These are phyloP conservation scores for Cecidostiba fungosa DNA, from an alignment of 2,888 invertebrate species.

Conservation along the genomic window DNA sequence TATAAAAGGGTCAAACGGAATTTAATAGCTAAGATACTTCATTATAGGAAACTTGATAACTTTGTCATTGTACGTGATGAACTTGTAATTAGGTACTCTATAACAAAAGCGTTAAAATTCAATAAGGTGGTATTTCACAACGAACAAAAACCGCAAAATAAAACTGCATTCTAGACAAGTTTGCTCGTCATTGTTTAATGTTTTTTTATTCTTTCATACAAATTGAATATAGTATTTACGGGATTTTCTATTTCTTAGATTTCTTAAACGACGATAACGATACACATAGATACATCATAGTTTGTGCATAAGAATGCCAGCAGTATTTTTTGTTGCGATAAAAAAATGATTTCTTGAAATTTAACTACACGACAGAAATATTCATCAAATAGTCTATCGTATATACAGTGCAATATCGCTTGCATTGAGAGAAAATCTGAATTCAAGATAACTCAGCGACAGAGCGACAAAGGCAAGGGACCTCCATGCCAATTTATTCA, in stretches of 20 bases:
- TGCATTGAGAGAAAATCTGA: slow-evolving; percentile 27
- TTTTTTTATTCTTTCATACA: too few relatives aligned
- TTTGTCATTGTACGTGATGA: neutral
- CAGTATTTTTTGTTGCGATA: neutral
- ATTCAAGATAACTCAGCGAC: slow-evolving; percentile 18
- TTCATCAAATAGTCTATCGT: neutral
- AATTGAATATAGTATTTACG: too few relatives aligned
- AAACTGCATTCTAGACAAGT: neutral
- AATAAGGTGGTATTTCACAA: neutral
- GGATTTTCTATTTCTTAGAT: too few relatives aligned
- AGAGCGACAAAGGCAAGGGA: neutral
- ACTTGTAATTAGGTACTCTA: neutral
- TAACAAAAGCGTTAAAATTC: neutral
- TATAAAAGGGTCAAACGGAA: neutral
- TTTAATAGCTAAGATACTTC: neutral
- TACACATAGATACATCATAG: too few relatives aligned
- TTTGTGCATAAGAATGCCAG: too few relatives aligned
- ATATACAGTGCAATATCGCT: neutral
- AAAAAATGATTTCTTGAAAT: neutral
- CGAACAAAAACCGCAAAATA: neutral
- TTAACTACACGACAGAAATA: neutral
- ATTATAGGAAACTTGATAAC: slow-evolving; percentile 2
- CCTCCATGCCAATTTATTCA: slow-evolving; percentile 32
- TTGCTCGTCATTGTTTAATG: too few relatives aligned
- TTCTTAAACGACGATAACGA: too few relatives aligned